Evolutionary conservation across 2,888 invertebrate species (phyloP).

Genomic region (Ochropleura plecta): DNA sequence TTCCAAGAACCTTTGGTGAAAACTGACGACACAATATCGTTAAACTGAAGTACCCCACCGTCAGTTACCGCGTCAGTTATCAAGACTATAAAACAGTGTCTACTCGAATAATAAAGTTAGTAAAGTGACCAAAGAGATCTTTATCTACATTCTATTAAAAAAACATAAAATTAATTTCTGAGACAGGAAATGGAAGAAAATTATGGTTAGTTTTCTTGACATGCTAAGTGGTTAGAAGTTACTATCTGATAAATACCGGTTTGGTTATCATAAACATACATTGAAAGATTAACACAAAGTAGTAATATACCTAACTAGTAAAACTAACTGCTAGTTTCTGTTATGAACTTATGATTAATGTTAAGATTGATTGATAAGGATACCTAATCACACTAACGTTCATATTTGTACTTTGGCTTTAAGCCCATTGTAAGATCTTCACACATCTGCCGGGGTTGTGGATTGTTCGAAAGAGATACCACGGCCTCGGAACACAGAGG

Average conservation of each 20-base stretch:
- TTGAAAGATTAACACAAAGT: conserved; percentile 8
- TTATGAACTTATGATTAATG: neutral
- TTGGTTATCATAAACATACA: conserved; percentile 3
- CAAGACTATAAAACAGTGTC: conserved; percentile 21
- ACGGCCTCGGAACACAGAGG: no score
- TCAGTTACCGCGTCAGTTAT: conserved; percentile 1
- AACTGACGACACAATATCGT: conserved; percentile 31
- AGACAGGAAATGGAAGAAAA: conserved; percentile 26
- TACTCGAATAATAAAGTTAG: conserved; percentile 26
- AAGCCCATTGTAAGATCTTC: no score
- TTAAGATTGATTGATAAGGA: neutral
- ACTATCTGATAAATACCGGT: conserved; percentile 29
- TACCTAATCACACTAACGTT: neutral
- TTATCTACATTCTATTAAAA: conserved; percentile 38
- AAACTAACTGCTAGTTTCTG: neutral
- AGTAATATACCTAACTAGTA: neutral
- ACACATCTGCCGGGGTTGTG: no score
- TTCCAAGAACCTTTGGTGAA: conserved; percentile 27
- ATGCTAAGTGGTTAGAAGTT: conserved; percentile 1
- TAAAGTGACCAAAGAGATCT: conserved; percentile 25
- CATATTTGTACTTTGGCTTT: no score
- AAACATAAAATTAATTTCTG: conserved; percentile 31
- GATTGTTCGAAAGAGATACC: no score
- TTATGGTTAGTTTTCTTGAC: conserved; percentile 27
- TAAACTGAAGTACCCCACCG: conserved; percentile 23